These are phyloP conservation scores for Colistium nudipinnis DNA, from an alignment of 2,113 vertebrate genomes.

Conservation along the genomic window DNA sequence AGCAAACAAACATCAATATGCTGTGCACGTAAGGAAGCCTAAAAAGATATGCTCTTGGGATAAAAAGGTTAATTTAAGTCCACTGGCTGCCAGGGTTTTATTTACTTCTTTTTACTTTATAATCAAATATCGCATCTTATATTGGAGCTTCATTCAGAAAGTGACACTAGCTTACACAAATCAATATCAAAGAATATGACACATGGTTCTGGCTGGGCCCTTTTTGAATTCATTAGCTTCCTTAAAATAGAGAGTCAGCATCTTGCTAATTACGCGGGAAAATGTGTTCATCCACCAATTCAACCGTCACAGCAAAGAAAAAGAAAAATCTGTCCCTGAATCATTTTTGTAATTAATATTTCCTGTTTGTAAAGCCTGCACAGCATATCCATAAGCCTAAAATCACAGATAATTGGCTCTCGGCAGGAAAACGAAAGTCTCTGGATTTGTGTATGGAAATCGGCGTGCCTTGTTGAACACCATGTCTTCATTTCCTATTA, in stretches of 20 bases:
- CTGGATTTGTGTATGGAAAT: slow-evolving; percentile 23
- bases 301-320: slow-evolving; percentile 53
- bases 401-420: slow-evolving; percentile 41
- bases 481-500: slow-evolving; percentile 33
- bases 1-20: too few species aligned
- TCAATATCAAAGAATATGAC: not conserved
- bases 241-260: slow-evolving; percentile 48
- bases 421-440: slow-evolving; percentile 15
- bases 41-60: too few species aligned
- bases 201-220: slow-evolving; percentile 1
- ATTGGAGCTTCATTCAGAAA: not conserved
- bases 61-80: too few species aligned
- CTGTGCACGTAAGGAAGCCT: too few species aligned
- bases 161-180: not conserved
- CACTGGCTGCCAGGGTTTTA: too few species aligned
- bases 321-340: slow-evolving; percentile 43
- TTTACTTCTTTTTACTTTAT: too few species aligned
- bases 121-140: too few species aligned
- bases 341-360: slow-evolving; percentile 52
- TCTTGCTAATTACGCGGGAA: slow-evolving; percentile 50
- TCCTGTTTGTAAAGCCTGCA: too few species aligned
- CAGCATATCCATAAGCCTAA: slow-evolving; percentile 20
- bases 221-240: slow-evolving; percentile 32
- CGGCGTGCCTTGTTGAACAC: not conserved
- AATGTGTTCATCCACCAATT: slow-evolving; percentile 55